Evolutionary conservation across 2,797 vertebrate species (phyloP).

Genomic region (Rhodeus uyekii): DNA sequence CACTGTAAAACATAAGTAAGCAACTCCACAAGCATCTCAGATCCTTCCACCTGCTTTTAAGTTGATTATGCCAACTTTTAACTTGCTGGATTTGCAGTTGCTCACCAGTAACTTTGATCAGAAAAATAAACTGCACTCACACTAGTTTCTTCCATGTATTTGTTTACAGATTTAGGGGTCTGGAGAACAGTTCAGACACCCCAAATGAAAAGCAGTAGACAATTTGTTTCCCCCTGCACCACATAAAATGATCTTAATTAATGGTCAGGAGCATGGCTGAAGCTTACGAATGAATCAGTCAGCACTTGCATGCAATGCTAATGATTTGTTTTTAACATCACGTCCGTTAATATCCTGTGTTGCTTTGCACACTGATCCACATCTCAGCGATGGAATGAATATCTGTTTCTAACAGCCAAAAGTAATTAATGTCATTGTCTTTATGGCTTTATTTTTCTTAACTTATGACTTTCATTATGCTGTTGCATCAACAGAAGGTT

Average conservation of each 20-base stretch:
- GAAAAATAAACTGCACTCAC: constrained; percentile 58
- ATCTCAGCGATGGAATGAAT: constrained; percentile 5
- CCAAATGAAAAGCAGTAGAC: constrained; percentile 68
- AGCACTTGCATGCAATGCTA: constrained; percentile 5
- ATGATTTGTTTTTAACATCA: constrained; percentile 14
- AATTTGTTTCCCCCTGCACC: constrained; percentile 52
- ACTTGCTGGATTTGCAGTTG: constrained; percentile 20
- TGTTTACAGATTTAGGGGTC: constrained; percentile 83
- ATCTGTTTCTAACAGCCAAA: constrained; percentile 7
- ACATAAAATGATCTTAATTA: constrained; percentile 47
- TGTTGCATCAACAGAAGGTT: constrained; percentile 1
- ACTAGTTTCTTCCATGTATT: constrained; percentile 63
- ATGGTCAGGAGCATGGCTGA: constrained; percentile 61
- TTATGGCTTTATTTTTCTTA: neutral
- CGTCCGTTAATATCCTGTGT: constrained; percentile 5
- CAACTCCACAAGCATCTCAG: constrained; percentile 38
- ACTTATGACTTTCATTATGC: neutral
- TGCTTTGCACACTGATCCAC: constrained; percentile 31
- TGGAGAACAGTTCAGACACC: constrained; percentile 72
- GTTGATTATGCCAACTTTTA: neutral
- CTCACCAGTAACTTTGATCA: constrained; percentile 30
- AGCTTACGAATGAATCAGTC: constrained; percentile 27
- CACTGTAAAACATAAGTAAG: constrained; percentile 96
- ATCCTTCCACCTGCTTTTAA: neutral
- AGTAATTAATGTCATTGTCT: neutral